Conservation (phyloP, 2,113 vertebrate species). For the Noturus placidus region DNA sequence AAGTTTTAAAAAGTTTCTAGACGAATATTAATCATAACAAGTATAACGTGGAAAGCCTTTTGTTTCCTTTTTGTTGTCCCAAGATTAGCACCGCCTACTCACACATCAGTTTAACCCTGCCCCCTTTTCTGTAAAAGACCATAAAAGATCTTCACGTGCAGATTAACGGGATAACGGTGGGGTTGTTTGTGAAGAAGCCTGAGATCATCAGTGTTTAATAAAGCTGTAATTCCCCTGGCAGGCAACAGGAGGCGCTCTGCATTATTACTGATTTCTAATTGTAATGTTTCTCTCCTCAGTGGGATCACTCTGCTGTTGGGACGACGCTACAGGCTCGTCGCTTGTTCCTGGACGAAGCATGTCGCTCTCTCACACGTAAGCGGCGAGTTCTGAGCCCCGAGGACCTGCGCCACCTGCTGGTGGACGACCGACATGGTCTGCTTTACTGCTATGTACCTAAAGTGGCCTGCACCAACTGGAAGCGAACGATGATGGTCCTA, state of each 20-base stretch:
- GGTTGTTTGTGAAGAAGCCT: not conserved
- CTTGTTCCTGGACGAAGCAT: slow-evolving; percentile 78
- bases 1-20: too few species aligned
- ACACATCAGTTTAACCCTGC: not conserved
- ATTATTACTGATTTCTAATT: not conserved
- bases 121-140: not conserved
- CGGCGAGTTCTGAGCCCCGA: slow-evolving; percentile 80
- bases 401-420: slow-evolving; percentile 90
- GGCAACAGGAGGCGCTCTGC: not conserved
- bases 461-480: slow-evolving; percentile 97
- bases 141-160: not conserved
- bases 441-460: slow-evolving; percentile 99
- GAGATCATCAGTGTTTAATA: not conserved
- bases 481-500: slow-evolving; percentile 91
- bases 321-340: slow-evolving; percentile 79
- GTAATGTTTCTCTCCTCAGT: slow-evolving; percentile 46
- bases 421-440: slow-evolving; percentile 85
- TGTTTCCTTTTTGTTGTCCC: not conserved
- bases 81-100: not conserved
- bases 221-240: not conserved
- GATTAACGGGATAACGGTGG: not conserved
- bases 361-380: slow-evolving; percentile 81
- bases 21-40: too few species aligned
- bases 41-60: not conserved
- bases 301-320: slow-evolving; percentile 69